Percentiles rank a stretch among this genome's conserved stretches.
These are phyloP conservation scores for Dioctria linearis DNA, from an alignment of 2,888 invertebrate species.

Conservation along the genomic window DNA sequence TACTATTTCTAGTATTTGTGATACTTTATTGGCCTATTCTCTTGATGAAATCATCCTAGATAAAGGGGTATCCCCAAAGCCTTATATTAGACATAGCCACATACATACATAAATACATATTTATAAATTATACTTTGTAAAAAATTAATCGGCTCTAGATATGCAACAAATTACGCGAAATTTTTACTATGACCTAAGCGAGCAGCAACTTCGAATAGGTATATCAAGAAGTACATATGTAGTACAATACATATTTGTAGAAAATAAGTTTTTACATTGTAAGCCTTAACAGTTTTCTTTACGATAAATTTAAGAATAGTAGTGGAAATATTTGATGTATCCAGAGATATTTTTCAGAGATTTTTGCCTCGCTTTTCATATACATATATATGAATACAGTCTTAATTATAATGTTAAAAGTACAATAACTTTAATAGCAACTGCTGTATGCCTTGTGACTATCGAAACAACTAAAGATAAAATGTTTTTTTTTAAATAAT, in stretches of 20 bases:
- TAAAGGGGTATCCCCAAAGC: neutral
- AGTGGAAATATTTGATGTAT: neutral
- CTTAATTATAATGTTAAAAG: neutral
- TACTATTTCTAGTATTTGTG: conserved; percentile 83
- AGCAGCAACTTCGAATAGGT: neutral
- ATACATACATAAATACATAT: no score
- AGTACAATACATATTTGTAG: conserved; percentile 41
- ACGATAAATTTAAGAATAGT: no score
- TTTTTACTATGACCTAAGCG: neutral
- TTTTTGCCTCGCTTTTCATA: conserved; percentile 28
- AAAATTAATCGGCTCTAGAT: no score
- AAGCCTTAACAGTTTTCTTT: neutral
- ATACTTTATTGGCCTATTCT: conserved; percentile 86
- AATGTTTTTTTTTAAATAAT: neutral
- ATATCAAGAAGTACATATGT: conserved; percentile 10
- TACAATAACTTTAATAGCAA: neutral
- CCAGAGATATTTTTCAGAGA: conserved; percentile 30
- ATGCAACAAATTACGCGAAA: no score
- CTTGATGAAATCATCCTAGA: conserved; percentile 76
- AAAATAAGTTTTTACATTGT: conserved; percentile 21
- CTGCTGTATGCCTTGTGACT: neutral
- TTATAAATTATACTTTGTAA: no score
- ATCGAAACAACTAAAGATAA: neutral
- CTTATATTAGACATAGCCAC: neutral
- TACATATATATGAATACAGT: neutral